A percentile compares a stretch with the other conserved stretches of the same genome.
phyloP scores from a whole-genome alignment of 1,140 invertebrate genomes.

The Bombus picipes region DNA sequence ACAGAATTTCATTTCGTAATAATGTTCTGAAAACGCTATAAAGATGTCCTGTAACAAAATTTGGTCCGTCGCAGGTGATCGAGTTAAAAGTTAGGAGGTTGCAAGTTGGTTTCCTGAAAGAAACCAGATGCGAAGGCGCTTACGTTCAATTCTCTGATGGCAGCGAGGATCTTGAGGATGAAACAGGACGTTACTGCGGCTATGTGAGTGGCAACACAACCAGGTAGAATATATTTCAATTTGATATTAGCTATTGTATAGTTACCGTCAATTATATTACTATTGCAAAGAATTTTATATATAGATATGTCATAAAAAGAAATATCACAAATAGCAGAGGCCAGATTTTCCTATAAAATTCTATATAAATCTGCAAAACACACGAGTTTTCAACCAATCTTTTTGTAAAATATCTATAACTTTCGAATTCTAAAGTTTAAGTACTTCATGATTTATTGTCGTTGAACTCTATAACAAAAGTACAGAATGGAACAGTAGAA shows the following conservation, averaged over 20 bases:
- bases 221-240: slow-evolving; percentile 62
- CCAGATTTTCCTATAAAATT: too few species aligned
- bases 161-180: slow-evolving; percentile 68
- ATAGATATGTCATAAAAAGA: neutral
- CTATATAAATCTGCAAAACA: too few species aligned
- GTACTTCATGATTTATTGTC: too few species aligned
- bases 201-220: slow-evolving; percentile 75
- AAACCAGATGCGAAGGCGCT: slow-evolving; percentile 74
- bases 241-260: neutral
- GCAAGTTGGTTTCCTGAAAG: slow-evolving; percentile 76
- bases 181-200: slow-evolving; percentile 75
- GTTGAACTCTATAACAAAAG: too few species aligned
- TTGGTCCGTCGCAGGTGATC: slow-evolving; percentile 65
- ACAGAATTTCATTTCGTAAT: neutral
- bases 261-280: neutral
- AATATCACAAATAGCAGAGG: neutral
- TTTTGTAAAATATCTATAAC: too few species aligned
- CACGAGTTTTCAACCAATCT: too few species aligned
- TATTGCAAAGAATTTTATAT: neutral
- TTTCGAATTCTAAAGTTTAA: too few species aligned
- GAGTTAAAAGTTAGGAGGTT: slow-evolving; percentile 73
- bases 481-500: too few species aligned
- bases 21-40: neutral
- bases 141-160: slow-evolving; percentile 75
- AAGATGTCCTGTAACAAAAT: neutral